These are phyloP conservation scores for Glyphotaelius pellucidus DNA, from an alignment of 2,888 invertebrate genomes.

Conservation along the genomic window DNA sequence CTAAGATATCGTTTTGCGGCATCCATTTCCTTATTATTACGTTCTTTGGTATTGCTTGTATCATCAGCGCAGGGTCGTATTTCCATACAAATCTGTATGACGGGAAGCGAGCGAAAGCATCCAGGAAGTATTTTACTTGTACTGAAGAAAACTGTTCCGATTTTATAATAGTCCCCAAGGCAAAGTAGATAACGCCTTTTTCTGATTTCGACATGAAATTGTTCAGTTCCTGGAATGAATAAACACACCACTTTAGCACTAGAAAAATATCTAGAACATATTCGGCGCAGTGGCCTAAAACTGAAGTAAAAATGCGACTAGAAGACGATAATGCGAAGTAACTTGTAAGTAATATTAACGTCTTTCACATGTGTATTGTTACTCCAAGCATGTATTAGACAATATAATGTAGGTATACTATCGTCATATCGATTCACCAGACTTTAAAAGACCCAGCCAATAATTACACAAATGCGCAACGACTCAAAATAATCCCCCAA, in stretches of 20 bases:
- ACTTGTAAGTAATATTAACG: no score
- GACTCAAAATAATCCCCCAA: no score
- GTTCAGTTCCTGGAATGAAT: slow-evolving; percentile 57
- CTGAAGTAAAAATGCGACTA: no score
- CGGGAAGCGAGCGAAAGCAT: slow-evolving; percentile 60
- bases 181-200: slow-evolving; percentile 60
- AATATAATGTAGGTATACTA: no score
- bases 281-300: background rate
- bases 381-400: no score
- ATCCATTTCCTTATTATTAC: slow-evolving; percentile 73
- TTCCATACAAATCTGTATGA: slow-evolving; percentile 63
- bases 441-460: no score
- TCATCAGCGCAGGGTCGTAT: slow-evolving; percentile 61
- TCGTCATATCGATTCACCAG: no score
- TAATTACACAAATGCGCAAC: no score
- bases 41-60: slow-evolving; percentile 69
- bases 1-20: slow-evolving; percentile 75
- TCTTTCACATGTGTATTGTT: no score
- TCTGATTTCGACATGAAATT: slow-evolving; percentile 56
- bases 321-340: no score
- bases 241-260: background rate
- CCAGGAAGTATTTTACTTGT: slow-evolving; percentile 61
- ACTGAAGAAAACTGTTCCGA: slow-evolving; percentile 60
- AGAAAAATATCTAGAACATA: background rate
- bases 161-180: slow-evolving; percentile 65